Evolutionary conservation across 2,888 invertebrate species (phyloP), one percentile per base, ranked within the genome.

Genomic region (Tromatobia lineatoria): DNA sequence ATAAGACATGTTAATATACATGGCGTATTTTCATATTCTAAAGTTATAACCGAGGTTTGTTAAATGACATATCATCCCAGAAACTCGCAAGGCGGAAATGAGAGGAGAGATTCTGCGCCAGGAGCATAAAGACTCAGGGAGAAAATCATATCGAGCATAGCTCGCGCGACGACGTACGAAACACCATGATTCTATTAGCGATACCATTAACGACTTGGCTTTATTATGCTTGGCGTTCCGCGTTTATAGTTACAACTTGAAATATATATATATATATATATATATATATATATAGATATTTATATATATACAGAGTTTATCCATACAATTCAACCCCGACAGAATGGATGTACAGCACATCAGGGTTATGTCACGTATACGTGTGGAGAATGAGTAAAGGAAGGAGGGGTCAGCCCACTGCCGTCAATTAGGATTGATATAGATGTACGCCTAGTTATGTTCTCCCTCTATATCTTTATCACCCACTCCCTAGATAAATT

Each of bases 151-250:
- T 83, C 76, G 64, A 75, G 80, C 66, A 82, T 81, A 59, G 64
- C 75, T 64, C 61, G 66, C 34, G 80, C 86, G 82, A 82, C 79
- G 85, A 87, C 73, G 75, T 73, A 88, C 85, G 86, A 85, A 85
- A 89, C 88, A 86, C 86, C 89, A 92, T 88, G 92, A 93, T 93
- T 92, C 92, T 92, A 92, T 93, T 92, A 92, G 91, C 91, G 91
- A 91, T 91, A 91, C 90, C 90, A 92, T 92, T 91, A 91, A 92
- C 90, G 89, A 89, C 91, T 88, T 82, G 86, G 86, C 87, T 92
- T 92, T 91, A 91, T 90, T 91, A 90, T 91, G 88, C 90, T 88
- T 86, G 82, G 87, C 88, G 89, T 87, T 82, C 85, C 88, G 87
- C 85, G 91, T 92, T 92, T 91, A 91, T 91, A 91, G 91, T 91